Evolutionary conservation across 2,113 vertebrate genomes (phyloP), one percentile per base, ranked within the genome.

Genomic region (Engystomops pustulosus): DNA sequence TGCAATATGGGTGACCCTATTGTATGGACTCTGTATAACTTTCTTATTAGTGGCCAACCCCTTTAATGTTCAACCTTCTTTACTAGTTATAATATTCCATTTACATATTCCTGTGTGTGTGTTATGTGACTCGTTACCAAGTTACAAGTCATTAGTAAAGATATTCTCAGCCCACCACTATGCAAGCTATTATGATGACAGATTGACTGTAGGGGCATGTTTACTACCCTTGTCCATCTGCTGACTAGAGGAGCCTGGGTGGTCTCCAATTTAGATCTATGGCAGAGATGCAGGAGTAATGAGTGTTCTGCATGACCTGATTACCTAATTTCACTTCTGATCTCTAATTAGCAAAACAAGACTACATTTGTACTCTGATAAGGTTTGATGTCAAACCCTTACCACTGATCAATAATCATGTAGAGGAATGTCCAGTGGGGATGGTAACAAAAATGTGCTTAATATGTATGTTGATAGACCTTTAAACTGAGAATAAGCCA

Each of bases 201-300:
- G 58, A 83, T 75, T 83, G 70, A 65, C 55, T 81, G 79, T 76
- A 67, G 51, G 70, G 44, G 10, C 53, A 32, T 75, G 38, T 75
- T 83, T 67, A 83, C 20, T 67, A 60, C 55, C 70, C 27, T 58
- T 76, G 70, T 83, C 55, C 38, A 76, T 75, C 81, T 51, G 55
- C 55, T 67, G 70, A 67, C 32, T n/a, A 38, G 45, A 12, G 36
- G 11, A 76, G 44, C 30, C 82, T 84, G 82, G 72, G 82, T 84
- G 82, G 82, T 84, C 72, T 41, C 6, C 32, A 38, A 20, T 34
- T 84, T 36, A 68, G 58, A 83, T 38, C 12, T 83, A 65, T 65
- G 25, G 49, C 81, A 83, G 70, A 38, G 67, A 70, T 49, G 30
- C 47, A 70, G 17, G 68, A 53, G 72, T 84, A 77, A 84, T 84